Percentiles rank a stretch among this genome's conserved stretches.
These are phyloP conservation scores for Drosophila mercatorum DNA, from an alignment of 2,888 invertebrate genomes.

Conservation along the genomic window DNA sequence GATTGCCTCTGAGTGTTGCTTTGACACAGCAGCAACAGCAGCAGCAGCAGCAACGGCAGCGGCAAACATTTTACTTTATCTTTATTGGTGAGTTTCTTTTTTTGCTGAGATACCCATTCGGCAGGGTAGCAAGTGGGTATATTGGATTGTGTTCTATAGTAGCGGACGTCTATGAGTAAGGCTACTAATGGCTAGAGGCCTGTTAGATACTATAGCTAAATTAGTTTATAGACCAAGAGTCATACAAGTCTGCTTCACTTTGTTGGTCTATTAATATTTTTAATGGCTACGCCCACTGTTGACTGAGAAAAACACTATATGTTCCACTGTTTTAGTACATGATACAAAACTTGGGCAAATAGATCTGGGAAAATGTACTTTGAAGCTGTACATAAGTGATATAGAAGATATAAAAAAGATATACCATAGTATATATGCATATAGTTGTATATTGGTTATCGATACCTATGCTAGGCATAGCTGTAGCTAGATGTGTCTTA, in stretches of 20 bases:
- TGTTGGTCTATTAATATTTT: background rate
- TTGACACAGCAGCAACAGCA: constrained; percentile 47
- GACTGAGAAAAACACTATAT: too few species aligned
- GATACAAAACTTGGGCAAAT: background rate
- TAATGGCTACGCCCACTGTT: background rate
- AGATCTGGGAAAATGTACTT: background rate
- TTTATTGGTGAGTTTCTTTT: constrained; percentile 60
- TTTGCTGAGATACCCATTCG: background rate
- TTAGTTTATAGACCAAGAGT: background rate
- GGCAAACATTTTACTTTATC: constrained; percentile 50
- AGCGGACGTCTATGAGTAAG: too few species aligned
- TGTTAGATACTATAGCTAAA: background rate
- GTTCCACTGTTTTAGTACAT: background rate
- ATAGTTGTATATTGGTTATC: background rate
- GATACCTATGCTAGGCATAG: too few species aligned
- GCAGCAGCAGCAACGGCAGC: constrained; percentile 35
- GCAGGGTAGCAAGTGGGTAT: background rate
- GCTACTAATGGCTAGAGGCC: background rate
- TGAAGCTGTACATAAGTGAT: background rate
- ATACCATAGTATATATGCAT: background rate
- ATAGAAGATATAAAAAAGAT: background rate
- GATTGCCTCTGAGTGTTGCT: constrained; percentile 71
- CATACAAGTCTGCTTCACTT: background rate
- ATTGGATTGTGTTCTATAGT: background rate
- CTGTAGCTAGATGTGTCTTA: too few species aligned